Evolutionary conservation across 2,888 invertebrate genomes (phyloP).

Genomic region (Mellilla xanthometata): DNA sequence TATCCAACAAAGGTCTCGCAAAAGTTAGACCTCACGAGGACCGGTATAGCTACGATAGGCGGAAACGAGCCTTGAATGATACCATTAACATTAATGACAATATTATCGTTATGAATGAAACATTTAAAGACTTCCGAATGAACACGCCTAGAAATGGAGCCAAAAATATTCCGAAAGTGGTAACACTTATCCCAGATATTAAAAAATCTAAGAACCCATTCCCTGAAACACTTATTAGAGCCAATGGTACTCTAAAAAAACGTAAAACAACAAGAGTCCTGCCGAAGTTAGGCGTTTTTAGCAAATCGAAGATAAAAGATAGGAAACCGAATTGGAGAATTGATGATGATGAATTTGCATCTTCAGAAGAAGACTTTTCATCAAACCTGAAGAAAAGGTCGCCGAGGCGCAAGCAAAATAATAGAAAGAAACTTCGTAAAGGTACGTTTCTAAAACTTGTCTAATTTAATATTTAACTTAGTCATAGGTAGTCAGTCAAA

Average conservation of each 20-base stretch:
- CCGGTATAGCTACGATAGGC: slow-evolving; percentile 38
- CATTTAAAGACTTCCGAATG: slow-evolving; percentile 25
- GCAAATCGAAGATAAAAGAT: slow-evolving; percentile 23
- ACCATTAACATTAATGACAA: slow-evolving; percentile 41
- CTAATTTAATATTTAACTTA: no score
- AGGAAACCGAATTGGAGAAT: slow-evolving; percentile 28
- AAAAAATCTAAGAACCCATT: not conserved
- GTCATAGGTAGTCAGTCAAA: no score
- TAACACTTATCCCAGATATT: not conserved
- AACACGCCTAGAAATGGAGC: slow-evolving; percentile 13
- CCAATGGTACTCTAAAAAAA: slow-evolving; percentile 5
- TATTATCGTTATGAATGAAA: slow-evolving; percentile 37
- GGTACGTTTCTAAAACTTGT: no score
- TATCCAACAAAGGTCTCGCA: slow-evolving; percentile 11
- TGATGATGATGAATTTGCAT: slow-evolving; percentile 35
- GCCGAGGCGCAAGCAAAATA: slow-evolving; percentile 31
- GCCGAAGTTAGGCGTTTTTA: slow-evolving; percentile 29
- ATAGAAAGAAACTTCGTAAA: slow-evolving; percentile 28
- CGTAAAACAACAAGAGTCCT: slow-evolving; percentile 25
- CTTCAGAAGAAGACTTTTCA: slow-evolving; percentile 53
- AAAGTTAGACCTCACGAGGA: slow-evolving; percentile 22
- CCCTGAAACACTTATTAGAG: slow-evolving; percentile 6
- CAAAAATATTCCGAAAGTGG: not conserved
- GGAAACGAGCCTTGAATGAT: slow-evolving; percentile 46
- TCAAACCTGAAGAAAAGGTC: slow-evolving; percentile 43